Conservation (phyloP, 1,140 invertebrate genomes). For the Mercenaria mercenaria region DNA sequence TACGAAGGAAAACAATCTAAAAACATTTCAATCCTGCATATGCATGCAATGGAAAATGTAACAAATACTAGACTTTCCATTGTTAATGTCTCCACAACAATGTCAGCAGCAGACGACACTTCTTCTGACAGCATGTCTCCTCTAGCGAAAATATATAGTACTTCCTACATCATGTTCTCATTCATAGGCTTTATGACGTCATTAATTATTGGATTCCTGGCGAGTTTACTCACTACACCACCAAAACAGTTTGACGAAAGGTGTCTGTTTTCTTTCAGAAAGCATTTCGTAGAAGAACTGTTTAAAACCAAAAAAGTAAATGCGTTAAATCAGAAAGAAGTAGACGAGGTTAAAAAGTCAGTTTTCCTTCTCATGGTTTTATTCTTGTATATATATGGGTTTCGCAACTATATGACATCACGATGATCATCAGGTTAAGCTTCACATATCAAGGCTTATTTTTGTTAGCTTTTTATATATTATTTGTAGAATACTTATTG, state of each 20-base stretch:
- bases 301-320: background rate
- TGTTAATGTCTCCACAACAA: background rate
- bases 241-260: background rate
- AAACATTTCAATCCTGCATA: background rate
- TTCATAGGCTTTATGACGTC: background rate
- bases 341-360: too few species aligned
- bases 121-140: background rate
- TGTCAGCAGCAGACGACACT: background rate
- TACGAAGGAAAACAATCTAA: background rate
- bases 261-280: background rate
- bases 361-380: too few species aligned
- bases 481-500: too few species aligned
- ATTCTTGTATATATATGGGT: too few species aligned
- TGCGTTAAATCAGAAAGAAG: too few species aligned
- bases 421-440: too few species aligned
- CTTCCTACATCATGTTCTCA: constrained; percentile 18
- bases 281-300: constrained; percentile 9
- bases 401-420: too few species aligned
- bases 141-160: background rate
- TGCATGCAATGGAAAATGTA: background rate
- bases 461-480: too few species aligned
- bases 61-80: background rate
- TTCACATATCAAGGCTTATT: too few species aligned
- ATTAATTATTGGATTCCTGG: background rate
- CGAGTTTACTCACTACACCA: background rate